Evolutionary conservation across 2,888 invertebrate genomes (phyloP).

Genomic region (Apoda limacodes): DNA sequence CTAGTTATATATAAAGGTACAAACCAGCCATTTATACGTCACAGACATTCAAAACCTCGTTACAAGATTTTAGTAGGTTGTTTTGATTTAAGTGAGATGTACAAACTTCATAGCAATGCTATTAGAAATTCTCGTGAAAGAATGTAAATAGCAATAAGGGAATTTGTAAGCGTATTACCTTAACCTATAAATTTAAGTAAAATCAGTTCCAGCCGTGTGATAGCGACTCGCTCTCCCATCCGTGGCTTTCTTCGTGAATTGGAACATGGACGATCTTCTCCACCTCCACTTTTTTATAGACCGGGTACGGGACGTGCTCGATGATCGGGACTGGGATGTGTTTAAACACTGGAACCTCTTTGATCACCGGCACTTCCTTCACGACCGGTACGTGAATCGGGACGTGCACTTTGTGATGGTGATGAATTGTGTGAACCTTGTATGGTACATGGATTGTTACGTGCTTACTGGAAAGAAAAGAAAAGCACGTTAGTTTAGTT

Average conservation of each 20-base stretch:
- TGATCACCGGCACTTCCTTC: slow-evolving; percentile 55
- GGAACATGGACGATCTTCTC: slow-evolving; percentile 57
- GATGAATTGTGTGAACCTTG: slow-evolving; percentile 59
- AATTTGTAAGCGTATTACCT: slow-evolving; percentile 39
- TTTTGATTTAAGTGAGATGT: no score
- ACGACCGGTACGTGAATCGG: slow-evolving; percentile 54
- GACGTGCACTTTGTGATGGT: slow-evolving; percentile 56
- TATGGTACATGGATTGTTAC: slow-evolving; percentile 62
- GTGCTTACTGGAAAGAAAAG: slow-evolving; percentile 40
- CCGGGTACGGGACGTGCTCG: slow-evolving; percentile 47
- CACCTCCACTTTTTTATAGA: slow-evolving; percentile 49
- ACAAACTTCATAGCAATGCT: no score
- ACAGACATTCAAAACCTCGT: no score
- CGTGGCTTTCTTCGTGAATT: slow-evolving; percentile 38
- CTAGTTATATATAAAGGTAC: no score
- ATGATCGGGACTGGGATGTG: slow-evolving; percentile 51
- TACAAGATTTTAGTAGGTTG: no score
- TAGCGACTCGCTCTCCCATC: slow-evolving; percentile 58
- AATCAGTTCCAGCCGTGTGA: slow-evolving; percentile 64
- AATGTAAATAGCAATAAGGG: background rate
- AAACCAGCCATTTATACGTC: no score
- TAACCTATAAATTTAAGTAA: slow-evolving; percentile 24
- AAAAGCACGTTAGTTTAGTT: no score
- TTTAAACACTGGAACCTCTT: slow-evolving; percentile 53
- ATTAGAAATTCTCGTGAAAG: no score